Percentiles rank a stretch among this genome's conserved stretches.
These are phyloP conservation scores for Alethe castanea DNA, from an alignment of 2,113 vertebrate genomes.

Conservation along the genomic window DNA sequence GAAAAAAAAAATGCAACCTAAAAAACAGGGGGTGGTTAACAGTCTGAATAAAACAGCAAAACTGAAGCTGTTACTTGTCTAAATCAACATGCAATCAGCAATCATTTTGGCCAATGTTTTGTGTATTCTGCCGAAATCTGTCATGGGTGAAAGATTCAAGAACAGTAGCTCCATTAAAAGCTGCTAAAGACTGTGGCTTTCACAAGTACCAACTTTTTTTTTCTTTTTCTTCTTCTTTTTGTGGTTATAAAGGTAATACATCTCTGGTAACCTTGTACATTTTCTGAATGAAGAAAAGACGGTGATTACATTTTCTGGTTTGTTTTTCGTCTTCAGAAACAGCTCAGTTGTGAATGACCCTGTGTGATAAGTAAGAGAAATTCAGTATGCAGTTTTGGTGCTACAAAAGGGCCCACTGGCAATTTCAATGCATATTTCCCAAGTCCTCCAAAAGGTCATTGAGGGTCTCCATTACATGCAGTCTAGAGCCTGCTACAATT, in stretches of 20 bases:
- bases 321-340: slow-evolving; percentile 28
- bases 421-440: slow-evolving; percentile 45
- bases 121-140: not conserved
- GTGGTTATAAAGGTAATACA: not conserved
- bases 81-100: not conserved
- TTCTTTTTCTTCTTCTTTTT: not conserved
- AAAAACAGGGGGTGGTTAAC: not conserved
- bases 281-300: not conserved
- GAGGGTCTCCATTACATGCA: slow-evolving; percentile 44
- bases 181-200: not conserved
- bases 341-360: slow-evolving; percentile 19
- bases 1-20: not conserved
- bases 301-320: not conserved
- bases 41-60: not conserved
- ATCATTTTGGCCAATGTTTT: not conserved
- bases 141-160: not conserved
- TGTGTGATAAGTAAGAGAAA: slow-evolving; percentile 13
- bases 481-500: slow-evolving; percentile 59
- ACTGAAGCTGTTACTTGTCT: not conserved
- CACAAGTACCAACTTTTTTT: not conserved
- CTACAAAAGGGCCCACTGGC: slow-evolving; percentile 15
- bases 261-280: not conserved
- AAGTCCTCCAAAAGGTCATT: slow-evolving; percentile 55
- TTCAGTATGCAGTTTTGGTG: slow-evolving; percentile 12
- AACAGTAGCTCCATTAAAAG: not conserved